These are phyloP conservation scores for Nephila pilipes DNA, from an alignment of 1,140 invertebrate genomes.

Conservation along the genomic window DNA sequence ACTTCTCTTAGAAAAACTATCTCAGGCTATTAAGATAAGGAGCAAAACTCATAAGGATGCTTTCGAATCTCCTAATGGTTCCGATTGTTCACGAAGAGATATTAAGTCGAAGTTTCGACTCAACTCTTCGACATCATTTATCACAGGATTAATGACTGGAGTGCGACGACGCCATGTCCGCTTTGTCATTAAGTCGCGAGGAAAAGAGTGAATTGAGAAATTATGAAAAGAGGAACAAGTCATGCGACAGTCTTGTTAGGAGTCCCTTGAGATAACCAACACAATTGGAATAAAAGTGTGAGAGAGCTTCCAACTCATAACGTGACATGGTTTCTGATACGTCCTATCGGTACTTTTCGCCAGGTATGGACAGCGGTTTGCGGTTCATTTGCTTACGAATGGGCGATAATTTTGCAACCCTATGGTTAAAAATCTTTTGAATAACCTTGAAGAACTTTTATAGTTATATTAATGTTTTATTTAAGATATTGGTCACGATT, in stretches of 20 bases:
- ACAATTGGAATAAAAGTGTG: constrained; percentile 28
- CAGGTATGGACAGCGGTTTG: too few relatives aligned
- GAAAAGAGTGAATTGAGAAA: constrained; percentile 58
- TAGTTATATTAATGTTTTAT: too few relatives aligned
- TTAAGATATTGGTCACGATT: too few relatives aligned
- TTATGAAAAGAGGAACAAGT: constrained; percentile 60
- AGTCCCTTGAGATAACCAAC: constrained; percentile 21
- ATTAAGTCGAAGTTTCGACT: background rate
- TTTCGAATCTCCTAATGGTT: constrained; percentile 23
- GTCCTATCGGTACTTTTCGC: background rate
- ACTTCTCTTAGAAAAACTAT: constrained; percentile 32
- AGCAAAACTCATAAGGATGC: constrained; percentile 47
- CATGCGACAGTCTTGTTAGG: constrained; percentile 58
- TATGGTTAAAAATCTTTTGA: too few relatives aligned
- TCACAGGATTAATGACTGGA: constrained; percentile 59
- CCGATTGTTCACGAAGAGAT: constrained; percentile 17
- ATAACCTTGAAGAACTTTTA: too few relatives aligned
- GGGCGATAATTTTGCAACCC: background rate
- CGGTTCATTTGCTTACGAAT: background rate
- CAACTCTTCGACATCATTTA: constrained; percentile 43
- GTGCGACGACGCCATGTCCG: constrained; percentile 50
- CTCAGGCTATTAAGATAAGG: constrained; percentile 30
- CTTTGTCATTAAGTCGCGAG: constrained; percentile 32
- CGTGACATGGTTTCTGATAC: background rate
- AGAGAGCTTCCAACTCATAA: background rate